Base-by-base conservation (phyloP, 1,140 invertebrate genomes). In the Heterodera schachtii region DNA sequence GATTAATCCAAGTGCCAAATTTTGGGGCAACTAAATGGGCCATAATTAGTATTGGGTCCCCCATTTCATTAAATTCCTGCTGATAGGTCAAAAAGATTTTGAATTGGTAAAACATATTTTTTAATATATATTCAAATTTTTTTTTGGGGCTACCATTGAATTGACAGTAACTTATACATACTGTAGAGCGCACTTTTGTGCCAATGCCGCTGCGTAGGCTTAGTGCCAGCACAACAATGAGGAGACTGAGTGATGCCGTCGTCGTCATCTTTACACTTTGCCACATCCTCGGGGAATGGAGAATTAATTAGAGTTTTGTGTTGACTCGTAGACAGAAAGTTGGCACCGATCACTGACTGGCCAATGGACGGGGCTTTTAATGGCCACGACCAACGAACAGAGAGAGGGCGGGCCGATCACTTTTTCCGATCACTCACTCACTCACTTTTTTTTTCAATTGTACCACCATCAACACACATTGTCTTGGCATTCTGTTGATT, bases 251-350 rank as follows among this genome's bases (percentile, higher is more conserved):
- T 21, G 49, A 6, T 11, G 19, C 11, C 31, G 57, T 4, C 3
- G 75, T 52, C 47, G 46, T 21, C 75, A 60, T 57, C 66, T 77
- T 76, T 31, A 31, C 1, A 76, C 11, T 16, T 67, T 19, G 57
- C n/a, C 52, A 21, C n/a, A 31, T 49, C 67, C n/a, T 19, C 31
- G 31, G 16, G 3, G 16, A 60, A 60, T 60, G 13, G 57, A 1
- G 4, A 4, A 16, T 19, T 16, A 19, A 60, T 60, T 60, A 16
- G 11, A 4, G 57, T 13, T 11, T 4, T 16, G 4, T 16, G 57
- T 16, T 60, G 16, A 52, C 49, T 8, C 13, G 13, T 16, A 16
- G 57, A 16, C 57, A 11, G 6, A 6, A 52, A 8, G 11, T 52
- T 52, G 11, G 49, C 6, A 11, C 49, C 11, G 49, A 60, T 11